Base-by-base conservation (phyloP, 1,140 invertebrate species). In the Hydropsyche tenuis region DNA sequence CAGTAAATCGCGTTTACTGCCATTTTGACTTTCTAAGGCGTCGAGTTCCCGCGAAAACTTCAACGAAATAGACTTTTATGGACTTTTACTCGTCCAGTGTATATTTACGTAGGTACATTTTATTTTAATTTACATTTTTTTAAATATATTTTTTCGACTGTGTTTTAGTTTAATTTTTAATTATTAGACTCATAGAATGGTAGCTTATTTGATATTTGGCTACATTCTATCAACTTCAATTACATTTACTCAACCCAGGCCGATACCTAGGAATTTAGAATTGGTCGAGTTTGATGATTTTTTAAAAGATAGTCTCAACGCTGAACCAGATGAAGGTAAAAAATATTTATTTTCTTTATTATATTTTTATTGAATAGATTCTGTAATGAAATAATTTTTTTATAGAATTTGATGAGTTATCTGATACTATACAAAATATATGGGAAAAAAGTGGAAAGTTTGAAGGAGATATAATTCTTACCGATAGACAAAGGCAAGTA, bases 371-470 rank as follows among this genome's bases (percentile, higher is more conserved):
- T 4, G 9, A 37, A 4, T 9, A 37, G 3, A 37, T 37, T 37
- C 9, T 37, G 3, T 4, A 4, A 37, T 37, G 9, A 37, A 37
- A 37, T 37, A 37, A 37, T 37, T 9, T 63, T 11, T 43, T 65
- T 65, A 16, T 46, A 77, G 82, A 84, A 18, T 80, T 77, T 56
- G 84, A 85, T 64, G 82, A 84, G 56, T 80, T 83, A 22, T 80
- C 81, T 7, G 56, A 73, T 11, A 69, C 81, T 51, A 80, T 79
- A 18, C 83, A 84, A 65, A 78, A 86, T 73, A 81, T 82, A 14
- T 86, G 85, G 85, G 85, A 87, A 74, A 79, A 82, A 16, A 86
- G 85, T 64, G 85, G 85, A 9, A 85, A 85, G 76, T 85, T 86
- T 66, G 85, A 87, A 73, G 85, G 85, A 3, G 85, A 87, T 69